These are phyloP conservation scores for Esox niger DNA, from an alignment of 2,113 vertebrate species.

Conservation along the genomic window DNA sequence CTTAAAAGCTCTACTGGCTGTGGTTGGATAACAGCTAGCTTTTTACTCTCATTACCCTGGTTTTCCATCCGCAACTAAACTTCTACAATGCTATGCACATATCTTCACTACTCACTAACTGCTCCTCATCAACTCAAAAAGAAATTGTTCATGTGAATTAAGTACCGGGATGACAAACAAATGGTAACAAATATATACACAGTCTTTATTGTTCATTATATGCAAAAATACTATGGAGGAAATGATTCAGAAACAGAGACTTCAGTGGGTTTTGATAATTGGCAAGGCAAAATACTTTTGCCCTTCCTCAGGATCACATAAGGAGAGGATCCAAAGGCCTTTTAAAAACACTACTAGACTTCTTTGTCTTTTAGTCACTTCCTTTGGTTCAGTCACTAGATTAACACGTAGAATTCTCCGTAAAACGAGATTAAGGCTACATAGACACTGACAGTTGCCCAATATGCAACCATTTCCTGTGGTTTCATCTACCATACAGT, in stretches of 20 bases:
- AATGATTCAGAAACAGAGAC: neutral
- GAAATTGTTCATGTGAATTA: neutral
- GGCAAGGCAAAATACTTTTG: slow-evolving; percentile 16
- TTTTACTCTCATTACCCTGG: slow-evolving; percentile 47
- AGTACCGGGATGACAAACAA: no score
- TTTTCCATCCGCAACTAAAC: slow-evolving; percentile 43
- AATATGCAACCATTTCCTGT: slow-evolving; percentile 62
- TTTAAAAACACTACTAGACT: no score
- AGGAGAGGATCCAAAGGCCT: no score
- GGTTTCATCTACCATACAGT: slow-evolving; percentile 48
- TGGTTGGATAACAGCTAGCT: slow-evolving; percentile 25
- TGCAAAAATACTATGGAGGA: no score
- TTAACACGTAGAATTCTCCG: no score
- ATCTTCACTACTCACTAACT: slow-evolving; percentile 29
- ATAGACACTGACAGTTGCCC: slow-evolving; percentile 37
- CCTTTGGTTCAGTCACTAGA: slow-evolving; percentile 10
- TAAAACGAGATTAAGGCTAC: neutral
- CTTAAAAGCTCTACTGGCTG: slow-evolving; percentile 23
- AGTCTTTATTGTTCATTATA: no score
- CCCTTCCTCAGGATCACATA: neutral
- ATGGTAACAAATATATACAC: neutral
- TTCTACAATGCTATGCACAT: slow-evolving; percentile 41
- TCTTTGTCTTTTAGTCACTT: neutral
- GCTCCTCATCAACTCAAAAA: neutral
- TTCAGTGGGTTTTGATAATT: neutral